Evolutionary conservation across 2,797 vertebrate species (phyloP).

Genomic region (Podarcis lilfordi): DNA sequence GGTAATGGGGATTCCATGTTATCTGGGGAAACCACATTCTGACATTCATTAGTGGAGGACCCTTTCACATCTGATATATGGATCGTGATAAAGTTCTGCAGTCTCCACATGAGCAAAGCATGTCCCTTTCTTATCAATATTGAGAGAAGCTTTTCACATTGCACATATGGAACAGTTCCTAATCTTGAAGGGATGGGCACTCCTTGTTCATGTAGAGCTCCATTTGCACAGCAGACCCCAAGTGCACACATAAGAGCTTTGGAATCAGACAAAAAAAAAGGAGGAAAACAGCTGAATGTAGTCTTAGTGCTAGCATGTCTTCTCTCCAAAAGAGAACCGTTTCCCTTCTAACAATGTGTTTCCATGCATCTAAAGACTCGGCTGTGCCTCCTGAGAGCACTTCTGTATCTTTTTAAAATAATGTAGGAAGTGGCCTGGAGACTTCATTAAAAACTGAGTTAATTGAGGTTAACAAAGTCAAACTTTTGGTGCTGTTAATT

Average conservation of each 20-base stretch:
- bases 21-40: neutral
- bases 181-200: neutral
- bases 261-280: neutral
- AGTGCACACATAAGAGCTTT: neutral
- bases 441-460: slow-evolving; percentile 46
- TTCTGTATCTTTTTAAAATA: slow-evolving; percentile 32
- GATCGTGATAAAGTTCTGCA: neutral
- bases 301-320: neutral
- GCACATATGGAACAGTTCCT: neutral
- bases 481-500: slow-evolving; percentile 37
- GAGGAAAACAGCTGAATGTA: neutral
- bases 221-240: neutral
- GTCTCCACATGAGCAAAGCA: neutral
- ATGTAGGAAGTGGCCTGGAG: slow-evolving; percentile 35
- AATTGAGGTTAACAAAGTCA: slow-evolving; percentile 49
- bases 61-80: neutral
- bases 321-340: neutral
- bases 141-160: neutral
- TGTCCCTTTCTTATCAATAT: neutral
- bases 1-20: neutral
- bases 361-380: neutral
- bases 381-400: neutral
- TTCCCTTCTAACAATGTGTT: slow-evolving; percentile 8
- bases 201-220: neutral
- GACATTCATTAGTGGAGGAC: neutral